phyloP scores from a whole-genome alignment of 2,797 vertebrate species.

The Diplodus puntazzo region DNA sequence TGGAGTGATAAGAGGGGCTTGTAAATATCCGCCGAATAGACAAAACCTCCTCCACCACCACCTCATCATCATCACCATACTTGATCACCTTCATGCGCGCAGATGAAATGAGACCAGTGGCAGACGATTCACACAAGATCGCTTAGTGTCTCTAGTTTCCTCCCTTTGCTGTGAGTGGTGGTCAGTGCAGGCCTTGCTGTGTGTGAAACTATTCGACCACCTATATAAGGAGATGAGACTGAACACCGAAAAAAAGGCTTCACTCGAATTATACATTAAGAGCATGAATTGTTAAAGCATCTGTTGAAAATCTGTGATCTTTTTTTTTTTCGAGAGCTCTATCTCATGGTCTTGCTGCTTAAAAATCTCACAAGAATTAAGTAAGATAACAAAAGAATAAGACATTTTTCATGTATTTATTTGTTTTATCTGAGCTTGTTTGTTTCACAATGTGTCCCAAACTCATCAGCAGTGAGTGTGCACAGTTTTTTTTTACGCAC shows the following conservation, averaged over 20 bases:
- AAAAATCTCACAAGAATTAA: neutral
- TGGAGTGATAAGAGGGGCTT: neutral
- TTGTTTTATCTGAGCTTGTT: neutral
- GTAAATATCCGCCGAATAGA: constrained; percentile 5
- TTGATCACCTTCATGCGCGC: constrained; percentile 26
- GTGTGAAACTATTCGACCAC: neutral
- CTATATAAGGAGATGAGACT: neutral
- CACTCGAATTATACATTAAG: no score
- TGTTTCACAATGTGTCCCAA: neutral
- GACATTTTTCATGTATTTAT: no score
- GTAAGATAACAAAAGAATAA: no score
- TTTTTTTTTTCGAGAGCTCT: neutral
- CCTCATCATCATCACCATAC: constrained; percentile 8
- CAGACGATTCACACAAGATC: neutral
- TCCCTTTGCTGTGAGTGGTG: neutral
- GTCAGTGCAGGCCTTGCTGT: neutral
- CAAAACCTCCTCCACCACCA: constrained; percentile 6
- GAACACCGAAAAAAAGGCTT: no score
- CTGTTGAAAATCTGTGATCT: neutral
- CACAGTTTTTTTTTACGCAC: neutral
- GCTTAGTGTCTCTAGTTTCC: no score
- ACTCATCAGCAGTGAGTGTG: neutral
- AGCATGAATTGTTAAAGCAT: neutral
- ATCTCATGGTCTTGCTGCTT: neutral
- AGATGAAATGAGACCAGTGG: neutral